Evolutionary conservation across 2,888 invertebrate species (phyloP).

Genomic region (Apotomis capreana): DNA sequence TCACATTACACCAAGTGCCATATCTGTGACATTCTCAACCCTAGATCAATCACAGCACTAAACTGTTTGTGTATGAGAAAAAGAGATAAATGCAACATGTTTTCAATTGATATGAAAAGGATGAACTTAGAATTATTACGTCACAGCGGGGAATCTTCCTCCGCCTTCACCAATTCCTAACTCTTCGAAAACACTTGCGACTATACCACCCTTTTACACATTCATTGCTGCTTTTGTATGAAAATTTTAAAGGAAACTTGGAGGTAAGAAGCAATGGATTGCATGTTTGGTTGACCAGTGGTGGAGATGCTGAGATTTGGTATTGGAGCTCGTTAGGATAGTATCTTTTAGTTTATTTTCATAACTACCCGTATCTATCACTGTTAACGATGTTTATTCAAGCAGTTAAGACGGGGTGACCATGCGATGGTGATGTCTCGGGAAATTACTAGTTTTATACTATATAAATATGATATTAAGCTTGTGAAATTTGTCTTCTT

Average conservation of each 20-base stretch:
- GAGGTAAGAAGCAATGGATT: constrained; percentile 52
- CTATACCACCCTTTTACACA: background rate
- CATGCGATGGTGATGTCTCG: constrained; percentile 45
- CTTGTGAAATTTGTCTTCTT: too few species aligned
- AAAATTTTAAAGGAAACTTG: background rate
- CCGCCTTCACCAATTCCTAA: constrained; percentile 59
- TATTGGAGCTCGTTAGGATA: constrained; percentile 72
- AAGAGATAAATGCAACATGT: constrained; percentile 73
- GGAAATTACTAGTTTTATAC: background rate
- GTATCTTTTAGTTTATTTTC: constrained; percentile 80
- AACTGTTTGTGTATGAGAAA: constrained; percentile 77
- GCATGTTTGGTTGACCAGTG: constrained; percentile 7
- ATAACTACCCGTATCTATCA: constrained; percentile 82
- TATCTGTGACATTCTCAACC: constrained; percentile 54
- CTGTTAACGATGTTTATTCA: constrained; percentile 84
- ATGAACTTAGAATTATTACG: constrained; percentile 79
- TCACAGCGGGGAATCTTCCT: constrained; percentile 79
- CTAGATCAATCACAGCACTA: constrained; percentile 71
- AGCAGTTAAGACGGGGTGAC: constrained; percentile 66
- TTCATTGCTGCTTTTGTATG: constrained; percentile 51
- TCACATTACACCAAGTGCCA: background rate
- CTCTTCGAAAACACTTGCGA: constrained; percentile 46
- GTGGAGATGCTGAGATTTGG: constrained; percentile 47
- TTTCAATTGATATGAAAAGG: constrained; percentile 75
- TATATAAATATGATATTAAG: too few species aligned